Conservation (phyloP, 2,797 vertebrate genomes). For the Lates japonicus region DNA sequence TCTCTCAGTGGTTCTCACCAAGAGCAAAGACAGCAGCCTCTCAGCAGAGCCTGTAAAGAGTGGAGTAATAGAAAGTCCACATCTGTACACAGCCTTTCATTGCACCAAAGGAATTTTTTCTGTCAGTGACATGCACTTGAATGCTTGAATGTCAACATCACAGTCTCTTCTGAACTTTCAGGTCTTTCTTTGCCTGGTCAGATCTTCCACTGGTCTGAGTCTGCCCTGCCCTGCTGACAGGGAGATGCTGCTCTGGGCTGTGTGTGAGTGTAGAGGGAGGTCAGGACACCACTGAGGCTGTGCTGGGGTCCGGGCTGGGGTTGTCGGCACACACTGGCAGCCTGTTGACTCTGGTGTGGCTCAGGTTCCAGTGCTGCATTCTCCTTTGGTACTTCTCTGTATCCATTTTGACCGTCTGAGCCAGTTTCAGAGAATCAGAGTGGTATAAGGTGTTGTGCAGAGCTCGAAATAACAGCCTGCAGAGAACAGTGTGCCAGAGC, state of each 20-base stretch:
- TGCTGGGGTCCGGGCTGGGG: conserved; percentile 44
- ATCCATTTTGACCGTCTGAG: conserved; percentile 73
- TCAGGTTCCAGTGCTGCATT: conserved; percentile 78
- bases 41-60: background rate
- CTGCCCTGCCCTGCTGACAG: background rate
- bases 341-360: conserved; percentile 14
- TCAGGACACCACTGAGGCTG: conserved; percentile 64
- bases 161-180: background rate
- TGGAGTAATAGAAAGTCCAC: background rate
- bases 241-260: background rate
- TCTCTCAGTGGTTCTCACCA: background rate
- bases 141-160: background rate
- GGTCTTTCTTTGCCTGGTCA: background rate
- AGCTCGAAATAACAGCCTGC: conserved; percentile 86
- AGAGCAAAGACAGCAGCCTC: too few relatives aligned
- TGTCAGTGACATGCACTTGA: background rate
- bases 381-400: conserved; percentile 58
- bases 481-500: conserved; percentile 35
- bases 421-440: conserved; percentile 75
- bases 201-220: background rate
- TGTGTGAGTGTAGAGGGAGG: background rate
- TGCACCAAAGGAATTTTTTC: background rate
- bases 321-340: conserved; percentile 39
- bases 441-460: conserved; percentile 86
- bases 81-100: background rate